These are phyloP conservation scores for Trissonchulus latispiculum DNA, from an alignment of 2,888 invertebrate species.

Conservation along the genomic window DNA sequence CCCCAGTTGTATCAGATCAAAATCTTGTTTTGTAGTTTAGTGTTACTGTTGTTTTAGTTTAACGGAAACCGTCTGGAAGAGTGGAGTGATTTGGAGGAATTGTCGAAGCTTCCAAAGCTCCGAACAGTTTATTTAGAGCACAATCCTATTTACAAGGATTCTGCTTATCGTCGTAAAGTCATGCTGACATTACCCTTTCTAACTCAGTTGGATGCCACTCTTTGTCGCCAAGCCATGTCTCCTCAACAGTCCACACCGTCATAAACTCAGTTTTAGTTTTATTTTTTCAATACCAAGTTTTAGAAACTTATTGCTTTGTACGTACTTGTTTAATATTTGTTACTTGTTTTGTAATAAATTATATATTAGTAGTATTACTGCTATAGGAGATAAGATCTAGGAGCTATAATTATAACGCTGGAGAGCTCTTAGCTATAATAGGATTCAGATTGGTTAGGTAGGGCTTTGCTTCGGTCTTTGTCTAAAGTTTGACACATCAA, in stretches of 20 bases:
- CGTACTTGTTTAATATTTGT: no score
- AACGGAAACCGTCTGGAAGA: conserved; percentile 77
- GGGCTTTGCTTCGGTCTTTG: no score
- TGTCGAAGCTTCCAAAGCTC: conserved; percentile 52
- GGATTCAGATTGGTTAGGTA: no score
- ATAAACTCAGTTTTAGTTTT: background rate
- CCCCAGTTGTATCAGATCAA: no score
- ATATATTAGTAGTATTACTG: no score
- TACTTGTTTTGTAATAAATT: no score
- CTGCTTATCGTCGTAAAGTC: conserved; percentile 78
- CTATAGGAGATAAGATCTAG: no score
- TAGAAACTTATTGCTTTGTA: no score
- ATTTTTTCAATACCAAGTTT: background rate
- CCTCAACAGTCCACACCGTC: background rate
- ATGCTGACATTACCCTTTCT: conserved; percentile 74
- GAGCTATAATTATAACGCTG: no score
- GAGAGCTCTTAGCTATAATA: no score
- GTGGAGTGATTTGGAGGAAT: conserved; percentile 63
- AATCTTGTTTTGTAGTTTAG: no score
- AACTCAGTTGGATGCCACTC: conserved; percentile 86
- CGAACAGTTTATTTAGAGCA: conserved; percentile 81
- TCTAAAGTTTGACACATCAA: no score
- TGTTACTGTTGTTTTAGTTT: conserved; percentile 62
- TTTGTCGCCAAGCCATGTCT: conserved; percentile 58
- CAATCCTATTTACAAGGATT: conserved; percentile 67